Evolutionary conservation across 2,113 vertebrate species (phyloP), one percentile per base, ranked within the genome.

Genomic region (Toxostoma redivivum): DNA sequence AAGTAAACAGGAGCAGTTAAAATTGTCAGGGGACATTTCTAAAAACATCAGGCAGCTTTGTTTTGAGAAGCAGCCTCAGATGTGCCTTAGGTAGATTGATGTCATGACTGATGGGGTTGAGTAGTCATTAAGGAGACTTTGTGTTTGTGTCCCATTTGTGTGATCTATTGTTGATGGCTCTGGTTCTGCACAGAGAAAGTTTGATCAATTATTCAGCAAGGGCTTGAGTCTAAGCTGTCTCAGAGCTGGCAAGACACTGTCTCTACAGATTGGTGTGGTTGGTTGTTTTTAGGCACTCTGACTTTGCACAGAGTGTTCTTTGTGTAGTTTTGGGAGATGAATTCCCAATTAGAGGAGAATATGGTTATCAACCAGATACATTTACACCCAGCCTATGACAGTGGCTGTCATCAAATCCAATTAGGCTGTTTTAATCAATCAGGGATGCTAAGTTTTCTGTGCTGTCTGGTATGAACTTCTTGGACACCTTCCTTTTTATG

Each of bases 131-230:
- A 74, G 47, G 71, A 83, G 80, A 31, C 21, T 74, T 38, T 37
- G 40, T 51, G 38, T 4, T 77, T 58, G 1, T 14, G 70, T 71
- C 66, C 58, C 64, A 40, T 82, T 84, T 66, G 27, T 56, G 47
- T 44, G 67, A 48, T 81, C 64, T 92, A 8, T 9, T 82, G 54
- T 62, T 73, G 69, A 45, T 67, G 70, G 79, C 79, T 92, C 73
- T 44, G 86, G 57, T 6, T 66, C 84, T 73, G 65, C 62, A 16
- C 4, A 15, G 78, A 58, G 72, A 16, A 62, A 66, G 31, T 88
- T 70, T 58, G 35, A 83, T 95, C 85, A 93, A 74, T 96, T 94
- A 92, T 95, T 93, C 56, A 96, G 60, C n/a, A 51, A 37, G 64
- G 64, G 40, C 15, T 92, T 23, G 22, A 78, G 65, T 42, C 21